Conservation (phyloP, 1,140 invertebrate species). For the Brachionus plicatilis region DNA sequence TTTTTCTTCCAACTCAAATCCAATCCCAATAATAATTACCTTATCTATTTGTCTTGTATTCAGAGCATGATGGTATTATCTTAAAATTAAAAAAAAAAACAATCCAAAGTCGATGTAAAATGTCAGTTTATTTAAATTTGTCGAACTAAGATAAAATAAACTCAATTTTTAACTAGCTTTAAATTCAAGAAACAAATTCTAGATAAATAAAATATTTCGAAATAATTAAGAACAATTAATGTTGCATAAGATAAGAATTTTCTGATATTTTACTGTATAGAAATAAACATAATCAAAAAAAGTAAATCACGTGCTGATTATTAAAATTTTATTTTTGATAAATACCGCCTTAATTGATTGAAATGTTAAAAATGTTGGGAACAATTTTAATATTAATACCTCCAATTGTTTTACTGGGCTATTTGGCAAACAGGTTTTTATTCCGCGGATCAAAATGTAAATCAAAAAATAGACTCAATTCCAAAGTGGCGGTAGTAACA, state of each 20-base stretch:
- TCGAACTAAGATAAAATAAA: too few relatives aligned
- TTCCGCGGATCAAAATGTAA: slow-evolving; percentile 8
- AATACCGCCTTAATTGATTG: not conserved
- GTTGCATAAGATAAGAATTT: not conserved
- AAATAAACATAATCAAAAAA: not conserved
- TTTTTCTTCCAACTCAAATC: not conserved
- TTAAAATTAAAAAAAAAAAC: not conserved
- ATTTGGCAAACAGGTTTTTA: slow-evolving; percentile 7
- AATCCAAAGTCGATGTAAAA: too few relatives aligned
- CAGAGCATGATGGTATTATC: not conserved
- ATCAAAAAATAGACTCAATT: not conserved
- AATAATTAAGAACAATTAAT: not conserved
- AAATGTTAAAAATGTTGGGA: not conserved
- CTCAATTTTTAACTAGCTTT: too few relatives aligned
- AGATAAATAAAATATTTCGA: not conserved
- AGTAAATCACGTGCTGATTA: not conserved
- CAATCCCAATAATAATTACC: not conserved
- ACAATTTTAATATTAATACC: not conserved
- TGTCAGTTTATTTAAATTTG: too few relatives aligned
- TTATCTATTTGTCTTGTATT: not conserved
- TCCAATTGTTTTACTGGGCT: slow-evolving; percentile 4
- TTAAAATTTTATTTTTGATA: not conserved
- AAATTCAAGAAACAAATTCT: not conserved
- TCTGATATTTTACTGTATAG: not conserved
- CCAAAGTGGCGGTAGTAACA: slow-evolving; percentile 30